A percentile compares a stretch with the other conserved stretches of the same genome.
These are phyloP conservation scores for Rousettus madagascariensis DNA, from an alignment of 2,797 vertebrate genomes.

Conservation along the genomic window DNA sequence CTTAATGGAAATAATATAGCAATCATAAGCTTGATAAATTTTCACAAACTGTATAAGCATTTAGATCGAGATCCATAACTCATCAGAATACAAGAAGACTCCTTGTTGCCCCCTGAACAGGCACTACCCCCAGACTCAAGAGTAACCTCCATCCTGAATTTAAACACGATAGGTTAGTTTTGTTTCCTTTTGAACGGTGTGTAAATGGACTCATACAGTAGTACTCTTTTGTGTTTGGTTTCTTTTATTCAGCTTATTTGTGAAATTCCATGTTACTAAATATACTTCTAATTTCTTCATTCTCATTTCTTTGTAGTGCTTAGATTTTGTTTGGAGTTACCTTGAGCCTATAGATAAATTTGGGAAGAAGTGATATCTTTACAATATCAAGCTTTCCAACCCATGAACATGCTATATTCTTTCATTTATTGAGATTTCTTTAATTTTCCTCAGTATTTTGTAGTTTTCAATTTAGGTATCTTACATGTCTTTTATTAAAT, in stretches of 20 bases:
- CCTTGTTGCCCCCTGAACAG: not conserved
- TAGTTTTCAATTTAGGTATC: not conserved
- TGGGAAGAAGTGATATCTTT: not conserved
- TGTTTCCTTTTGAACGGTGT: not conserved
- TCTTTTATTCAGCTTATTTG: not conserved
- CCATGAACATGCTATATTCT: not conserved
- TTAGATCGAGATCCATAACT: not conserved
- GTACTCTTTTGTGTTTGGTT: not conserved
- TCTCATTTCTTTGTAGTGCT: not conserved
- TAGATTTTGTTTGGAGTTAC: not conserved
- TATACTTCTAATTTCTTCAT: not conserved
- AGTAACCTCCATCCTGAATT: not conserved
- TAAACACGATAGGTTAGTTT: not conserved
- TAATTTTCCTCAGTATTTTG: not conserved
- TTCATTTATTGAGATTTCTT: constrained; percentile 15
- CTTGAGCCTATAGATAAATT: constrained; percentile 2
- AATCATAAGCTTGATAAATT: not conserved
- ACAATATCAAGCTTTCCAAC: not conserved
- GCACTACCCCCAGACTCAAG: not conserved
- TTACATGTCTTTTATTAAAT: not conserved
- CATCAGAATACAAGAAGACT: not conserved
- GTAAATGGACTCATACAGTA: not conserved
- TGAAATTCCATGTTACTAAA: not conserved
- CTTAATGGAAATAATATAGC: not conserved
- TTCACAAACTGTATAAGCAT: not conserved